Conservation (phyloP, 2,888 invertebrate species). For the Heliconius cydno region DNA sequence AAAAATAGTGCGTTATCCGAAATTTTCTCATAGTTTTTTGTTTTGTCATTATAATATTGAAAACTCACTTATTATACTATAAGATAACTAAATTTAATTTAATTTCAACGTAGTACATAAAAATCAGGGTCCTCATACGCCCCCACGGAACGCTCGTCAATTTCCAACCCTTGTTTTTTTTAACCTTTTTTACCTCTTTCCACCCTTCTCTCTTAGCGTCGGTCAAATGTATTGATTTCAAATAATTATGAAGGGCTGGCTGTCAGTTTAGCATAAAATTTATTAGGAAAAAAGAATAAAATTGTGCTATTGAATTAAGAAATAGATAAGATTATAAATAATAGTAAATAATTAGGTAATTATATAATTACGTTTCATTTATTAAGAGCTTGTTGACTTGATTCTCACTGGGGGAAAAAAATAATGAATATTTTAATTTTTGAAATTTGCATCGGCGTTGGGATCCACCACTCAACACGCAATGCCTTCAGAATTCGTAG, state of each 20-base stretch:
- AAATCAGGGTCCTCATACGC: conserved; percentile 7
- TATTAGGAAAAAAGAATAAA: neutral
- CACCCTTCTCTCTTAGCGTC: conserved; percentile 11
- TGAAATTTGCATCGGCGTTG: too few relatives aligned
- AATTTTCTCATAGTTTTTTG: too few relatives aligned
- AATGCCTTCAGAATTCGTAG: too few relatives aligned
- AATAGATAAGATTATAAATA: neutral
- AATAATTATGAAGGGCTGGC: conserved; percentile 20
- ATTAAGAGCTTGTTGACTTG: neutral
- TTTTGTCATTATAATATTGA: neutral
- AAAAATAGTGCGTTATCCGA: too few relatives aligned
- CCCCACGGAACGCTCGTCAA: conserved; percentile 35
- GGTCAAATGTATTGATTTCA: conserved; percentile 26
- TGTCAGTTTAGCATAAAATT: neutral
- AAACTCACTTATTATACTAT: neutral
- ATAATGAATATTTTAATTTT: too few relatives aligned
- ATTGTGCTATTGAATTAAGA: neutral
- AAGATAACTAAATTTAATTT: neutral
- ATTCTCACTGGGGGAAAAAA: neutral
- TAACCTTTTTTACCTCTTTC: neutral
- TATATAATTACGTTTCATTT: too few relatives aligned
- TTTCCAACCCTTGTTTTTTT: conserved; percentile 23
- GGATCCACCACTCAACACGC: too few relatives aligned
- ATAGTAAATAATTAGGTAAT: too few relatives aligned
- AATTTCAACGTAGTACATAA: neutral